A percentile compares a stretch with the other conserved stretches of the same genome.
These are phyloP conservation scores for Mormyrus iriodes DNA, from an alignment of 2,113 vertebrate species.

Conservation along the genomic window DNA sequence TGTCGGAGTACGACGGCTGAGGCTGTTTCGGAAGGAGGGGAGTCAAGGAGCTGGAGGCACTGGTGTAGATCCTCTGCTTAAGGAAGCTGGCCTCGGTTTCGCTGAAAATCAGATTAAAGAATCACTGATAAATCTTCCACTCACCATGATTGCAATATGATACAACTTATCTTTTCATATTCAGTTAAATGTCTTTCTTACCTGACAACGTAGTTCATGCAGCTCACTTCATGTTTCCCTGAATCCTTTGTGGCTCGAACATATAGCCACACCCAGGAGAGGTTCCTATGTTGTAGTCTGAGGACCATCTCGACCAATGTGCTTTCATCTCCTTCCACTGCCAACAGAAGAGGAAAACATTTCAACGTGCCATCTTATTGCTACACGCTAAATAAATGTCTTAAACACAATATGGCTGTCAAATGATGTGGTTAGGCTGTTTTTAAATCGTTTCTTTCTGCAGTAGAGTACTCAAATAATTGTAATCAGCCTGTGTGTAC, in stretches of 20 bases:
- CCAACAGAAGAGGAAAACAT: not conserved
- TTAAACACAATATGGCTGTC: not conserved
- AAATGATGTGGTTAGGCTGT: not conserved
- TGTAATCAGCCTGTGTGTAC: too few species aligned
- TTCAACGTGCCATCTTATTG: not conserved
- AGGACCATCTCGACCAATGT: slow-evolving; percentile 51
- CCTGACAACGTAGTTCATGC: slow-evolving; percentile 63
- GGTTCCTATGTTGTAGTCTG: slow-evolving; percentile 54
- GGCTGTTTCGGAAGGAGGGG: slow-evolving; percentile 16
- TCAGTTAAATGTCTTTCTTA: slow-evolving; percentile 28
- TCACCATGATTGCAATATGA: not conserved
- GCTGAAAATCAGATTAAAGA: slow-evolving; percentile 38
- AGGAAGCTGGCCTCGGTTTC: slow-evolving; percentile 59
- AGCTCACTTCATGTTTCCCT: slow-evolving; percentile 44
- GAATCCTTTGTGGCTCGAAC: slow-evolving; percentile 38
- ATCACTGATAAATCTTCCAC: not conserved
- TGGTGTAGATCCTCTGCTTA: slow-evolving; percentile 40
- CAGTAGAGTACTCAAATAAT: not conserved
- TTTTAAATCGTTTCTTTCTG: not conserved
- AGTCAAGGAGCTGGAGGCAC: slow-evolving; percentile 19
- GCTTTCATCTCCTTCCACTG: slow-evolving; percentile 48
- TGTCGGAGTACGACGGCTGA: slow-evolving; percentile 24
- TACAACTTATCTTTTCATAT: not conserved
- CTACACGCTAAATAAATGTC: not conserved
- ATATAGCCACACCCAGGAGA: slow-evolving; percentile 59